Conservation (phyloP, 2,113 vertebrate genomes). For the Penelope pileata region DNA sequence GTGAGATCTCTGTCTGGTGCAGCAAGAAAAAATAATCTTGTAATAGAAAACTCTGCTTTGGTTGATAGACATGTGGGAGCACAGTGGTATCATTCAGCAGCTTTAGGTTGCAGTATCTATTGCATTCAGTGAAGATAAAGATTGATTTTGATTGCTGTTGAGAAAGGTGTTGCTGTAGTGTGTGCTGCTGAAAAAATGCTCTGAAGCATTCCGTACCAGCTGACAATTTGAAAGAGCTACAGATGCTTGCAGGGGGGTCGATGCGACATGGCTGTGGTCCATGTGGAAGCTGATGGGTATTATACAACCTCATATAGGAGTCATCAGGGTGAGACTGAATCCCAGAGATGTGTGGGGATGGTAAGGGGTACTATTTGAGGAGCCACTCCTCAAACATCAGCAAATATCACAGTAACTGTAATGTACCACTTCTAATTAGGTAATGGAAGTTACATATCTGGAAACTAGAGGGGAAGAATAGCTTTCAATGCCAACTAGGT, state of each 20-base stretch:
- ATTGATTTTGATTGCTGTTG: neutral
- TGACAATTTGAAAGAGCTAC: neutral
- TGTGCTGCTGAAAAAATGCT: neutral
- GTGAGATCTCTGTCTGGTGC: constrained; percentile 50
- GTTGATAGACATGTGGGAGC: constrained; percentile 49
- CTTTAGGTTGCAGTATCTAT: neutral
- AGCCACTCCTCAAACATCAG: neutral
- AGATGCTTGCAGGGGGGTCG: neutral
- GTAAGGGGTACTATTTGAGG: neutral
- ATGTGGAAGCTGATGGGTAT: neutral
- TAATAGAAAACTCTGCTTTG: constrained; percentile 22
- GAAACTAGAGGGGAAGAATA: neutral
- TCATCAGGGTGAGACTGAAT: neutral
- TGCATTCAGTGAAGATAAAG: neutral
- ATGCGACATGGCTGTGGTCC: accelerated
- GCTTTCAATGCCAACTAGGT: neutral
- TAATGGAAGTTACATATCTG: neutral
- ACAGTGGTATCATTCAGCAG: neutral
- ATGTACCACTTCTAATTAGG: neutral
- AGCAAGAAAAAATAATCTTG: neutral
- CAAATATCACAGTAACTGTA: neutral
- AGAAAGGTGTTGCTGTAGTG: neutral
- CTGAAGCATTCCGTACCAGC: neutral
- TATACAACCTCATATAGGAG: neutral
- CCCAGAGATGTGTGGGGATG: neutral